Evolutionary conservation across 1,140 invertebrate genomes (phyloP), one percentile per base, ranked within the genome.

Genomic region (Aphaenogaster ashmeadi): DNA sequence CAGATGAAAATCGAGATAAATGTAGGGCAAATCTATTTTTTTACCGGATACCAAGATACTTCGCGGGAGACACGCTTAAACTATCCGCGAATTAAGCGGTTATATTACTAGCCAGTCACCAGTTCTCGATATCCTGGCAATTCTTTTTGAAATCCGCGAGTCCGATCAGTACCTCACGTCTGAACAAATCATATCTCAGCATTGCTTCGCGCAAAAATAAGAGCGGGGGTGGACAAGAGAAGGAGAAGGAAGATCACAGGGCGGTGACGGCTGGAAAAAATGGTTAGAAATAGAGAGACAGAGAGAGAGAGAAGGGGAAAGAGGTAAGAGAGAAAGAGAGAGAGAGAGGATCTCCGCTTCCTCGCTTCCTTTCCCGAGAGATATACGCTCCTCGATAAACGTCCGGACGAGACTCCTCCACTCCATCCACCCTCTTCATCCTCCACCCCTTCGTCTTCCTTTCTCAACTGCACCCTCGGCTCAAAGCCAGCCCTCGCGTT

Each of bases 341-440:
- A 84, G n/a, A 71, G 47, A 78, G 41, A 81, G 67, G 52, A 77
- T 89, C 74, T 90, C 83, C 33, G 86, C 86, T 87, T 89, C 90
- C 75, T 89, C 81, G 58, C 77, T 58, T 75, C 71, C 64, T 80
- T 67, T 87, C 75, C 72, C 67, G 64, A 80, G 66, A 78, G 87
- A 87, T 88, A 87, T 89, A 87, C 86, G 85, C 58, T 87, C 71
- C 86, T 87, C 77, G 78, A 87, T 89, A 89, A 89, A 89, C 75
- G 75, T 89, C 75, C 86, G 80, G 80, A 60, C 66, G 88, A 87
- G 87, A 86, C 83, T 69, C 83, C 84, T 87, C 67, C 60, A 84
- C 83, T 72, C 52, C 58, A 54, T 79, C 54, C 64, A 78, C 58
- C 54, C 50, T 54, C 62, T 75, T 77, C 83, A 56, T 87, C 66